Evolutionary conservation across 2,888 invertebrate species (phyloP), one percentile per base, ranked within the genome.

Genomic region (Junonia oenone): DNA sequence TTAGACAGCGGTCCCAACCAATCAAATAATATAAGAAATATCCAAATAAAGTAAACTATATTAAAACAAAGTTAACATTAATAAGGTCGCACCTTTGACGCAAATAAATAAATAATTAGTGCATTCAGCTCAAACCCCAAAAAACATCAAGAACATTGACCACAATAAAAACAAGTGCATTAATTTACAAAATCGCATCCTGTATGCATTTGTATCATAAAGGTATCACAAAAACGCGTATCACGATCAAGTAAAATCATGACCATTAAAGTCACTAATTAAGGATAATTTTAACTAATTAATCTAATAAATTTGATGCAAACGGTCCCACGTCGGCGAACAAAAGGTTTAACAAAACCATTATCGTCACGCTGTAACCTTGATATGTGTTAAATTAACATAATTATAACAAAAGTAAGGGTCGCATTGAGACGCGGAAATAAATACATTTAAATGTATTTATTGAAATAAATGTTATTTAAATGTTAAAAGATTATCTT

Each of bases 271-370:
- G 52, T 63, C 38, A 54, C 61, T 64, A 67, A 67, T 68, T 65
- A 64, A 55, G 60, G 50, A 63, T 62, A 67, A 68, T 66, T 65
- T 51, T 57, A 52, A 67, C 64, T 71, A 71, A 73, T 73, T 71
- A 72, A 59, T 55, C 62, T 56, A 60, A 68, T 68, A 68, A 67
- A 68, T 71, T 67, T 63, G 61, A 61, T 56, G 54, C 35, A 52
- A 48, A 17, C 26, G 26, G 14, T 75, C 77, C 72, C 78, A 75
- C 78, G 75, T 66, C 55, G 58, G 64, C 59, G 38, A 61, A 71
- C 71, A 74, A 78, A 77, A 76, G 71, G 68, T 63, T 68, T 63
- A 64, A 8, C 35, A 37, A 40, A 31, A 17, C 29, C 38, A 14
- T 15, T 37, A 40, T 26, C 53, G 52, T 45, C 52, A 45, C 31